Evolutionary conservation across 2,113 vertebrate genomes (phyloP), one percentile per base, ranked within the genome.

Genomic region (Dissostichus mawsoni): DNA sequence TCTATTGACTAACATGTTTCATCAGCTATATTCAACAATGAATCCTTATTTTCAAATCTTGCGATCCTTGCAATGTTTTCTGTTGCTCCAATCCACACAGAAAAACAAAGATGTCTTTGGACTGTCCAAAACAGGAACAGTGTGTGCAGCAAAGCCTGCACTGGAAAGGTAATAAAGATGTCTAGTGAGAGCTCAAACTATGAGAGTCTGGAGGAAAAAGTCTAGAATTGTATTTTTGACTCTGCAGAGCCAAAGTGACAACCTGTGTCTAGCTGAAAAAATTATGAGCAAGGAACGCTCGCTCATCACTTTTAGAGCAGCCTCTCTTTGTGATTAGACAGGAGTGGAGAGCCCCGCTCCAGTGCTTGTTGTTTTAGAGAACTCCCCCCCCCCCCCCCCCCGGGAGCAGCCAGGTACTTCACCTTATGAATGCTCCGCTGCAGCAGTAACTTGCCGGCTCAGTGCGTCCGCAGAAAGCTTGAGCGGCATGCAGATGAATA

Each of bases 161-260:
- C 71, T 78, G 78, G 75, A 33, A 64, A 64, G 69, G 78, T 87
- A 91, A 94, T 94, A 87, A 92, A 94, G 90, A 93, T 71, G 82
- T 95, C 81, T 77, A n/a, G 57, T 36, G 80, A 89, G 78, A 81
- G 80, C 74, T 87, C 74, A 86, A 89, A 86, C 79, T 89, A 59
- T 71, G 58, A 66, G 72, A 80, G 80, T 81, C 57, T 84, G 81
- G 76, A 75, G 77, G 48, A 64, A 72, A 83, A 78, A 77, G 76
- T 75, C 70, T 80, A 69, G 81, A 73, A 84, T 86, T 89, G 90
- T 94, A 92, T 92, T 94, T 94, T 92, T 92, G 90, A 93, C 92
- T 90, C 82, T 53, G 77, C 85, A 72, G 81, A 91, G 91, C 83
- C 82, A 90, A 91, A 92, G 90, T 93, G 94, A 94, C 94, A 94